These are phyloP conservation scores for Zootermopsis nevadensis DNA, from an alignment of 2,888 invertebrate genomes.

Conservation along the genomic window DNA sequence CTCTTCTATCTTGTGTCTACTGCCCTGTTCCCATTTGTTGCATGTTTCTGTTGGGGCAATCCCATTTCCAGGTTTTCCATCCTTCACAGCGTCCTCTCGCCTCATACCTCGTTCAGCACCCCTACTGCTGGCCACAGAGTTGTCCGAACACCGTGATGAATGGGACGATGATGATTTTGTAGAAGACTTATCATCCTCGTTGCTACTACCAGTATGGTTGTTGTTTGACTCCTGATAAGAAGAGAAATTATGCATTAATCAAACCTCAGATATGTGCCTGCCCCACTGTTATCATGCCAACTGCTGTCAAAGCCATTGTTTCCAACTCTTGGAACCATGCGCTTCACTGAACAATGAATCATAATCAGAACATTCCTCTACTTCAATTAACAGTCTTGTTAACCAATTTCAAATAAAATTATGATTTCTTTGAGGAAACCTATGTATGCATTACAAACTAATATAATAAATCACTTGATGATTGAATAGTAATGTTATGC, in stretches of 20 bases:
- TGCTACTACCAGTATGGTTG: conserved; percentile 42
- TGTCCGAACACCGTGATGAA: conserved; percentile 10
- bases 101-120: not conserved
- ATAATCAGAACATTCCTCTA: no score
- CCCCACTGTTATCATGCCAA: conserved; percentile 3
- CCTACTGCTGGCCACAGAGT: conserved; percentile 1
- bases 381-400: not conserved
- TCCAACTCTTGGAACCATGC: not conserved
- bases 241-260: conserved; percentile 49
- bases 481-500: no score
- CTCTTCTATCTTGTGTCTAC: not conserved
- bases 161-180: not conserved
- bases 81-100: not conserved
- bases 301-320: conserved; percentile 22
- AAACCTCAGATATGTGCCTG: not conserved
- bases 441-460: no score
- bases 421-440: no score
- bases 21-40: not conserved
- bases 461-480: no score
- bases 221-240: conserved; percentile 50
- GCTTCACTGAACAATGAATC: no score
- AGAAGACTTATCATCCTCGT: conserved; percentile 34
- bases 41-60: not conserved
- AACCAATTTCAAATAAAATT: not conserved
- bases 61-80: conserved; percentile 5